Evolutionary conservation across 2,797 vertebrate species (phyloP), one percentile per base, ranked within the genome.

Genomic region (Lepilemur septentrionalis): DNA sequence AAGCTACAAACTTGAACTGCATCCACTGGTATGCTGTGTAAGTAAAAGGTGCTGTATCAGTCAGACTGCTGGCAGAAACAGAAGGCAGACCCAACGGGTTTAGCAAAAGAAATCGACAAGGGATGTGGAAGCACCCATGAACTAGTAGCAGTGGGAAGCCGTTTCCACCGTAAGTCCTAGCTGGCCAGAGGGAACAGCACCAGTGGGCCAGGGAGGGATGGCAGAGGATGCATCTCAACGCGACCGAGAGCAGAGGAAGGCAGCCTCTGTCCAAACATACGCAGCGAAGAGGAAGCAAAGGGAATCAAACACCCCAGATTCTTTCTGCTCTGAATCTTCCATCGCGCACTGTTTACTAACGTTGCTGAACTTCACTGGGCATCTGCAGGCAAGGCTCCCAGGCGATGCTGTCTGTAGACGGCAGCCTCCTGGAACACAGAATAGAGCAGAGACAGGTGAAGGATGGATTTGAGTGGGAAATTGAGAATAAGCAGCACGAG

Each of bases 341-440:
- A 25, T 59, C 35, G 13, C 48, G 7, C 2, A 5, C 5, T 1
- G 23, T 23, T 22, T n/a, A n/a, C 50, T 48, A 1, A 48, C 7
- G 2, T n/a, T 28, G 69, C 73, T 14, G 52, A 43, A 14, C 35
- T 25, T 35, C 41, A 0, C 7, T 4, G 48, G 59, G 61, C 1
- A 1, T 52, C 25, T 20, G 73, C 0, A 5, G 50, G 11, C 30
- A 4, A 43, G 69, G 12, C 46, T 15, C 81, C 12, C 4, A 15
- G 28, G 18, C 4, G 1, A 38, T 4, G 30, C 6, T 0, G 0
- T 43, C 50, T 12, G 4, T 1, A 0, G 81, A 6, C 12, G 18
- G 18, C 50, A 52, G 73, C 32, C 30, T 86, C 79, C 72, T 30
- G 1, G 30, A 38, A 9, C 50, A n/a, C 46, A 1, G 69, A 12